Percentiles rank a stretch among this genome's conserved stretches.
These are phyloP conservation scores for Drosophila guanche DNA, from an alignment of 1,140 invertebrate genomes.

Conservation along the genomic window DNA sequence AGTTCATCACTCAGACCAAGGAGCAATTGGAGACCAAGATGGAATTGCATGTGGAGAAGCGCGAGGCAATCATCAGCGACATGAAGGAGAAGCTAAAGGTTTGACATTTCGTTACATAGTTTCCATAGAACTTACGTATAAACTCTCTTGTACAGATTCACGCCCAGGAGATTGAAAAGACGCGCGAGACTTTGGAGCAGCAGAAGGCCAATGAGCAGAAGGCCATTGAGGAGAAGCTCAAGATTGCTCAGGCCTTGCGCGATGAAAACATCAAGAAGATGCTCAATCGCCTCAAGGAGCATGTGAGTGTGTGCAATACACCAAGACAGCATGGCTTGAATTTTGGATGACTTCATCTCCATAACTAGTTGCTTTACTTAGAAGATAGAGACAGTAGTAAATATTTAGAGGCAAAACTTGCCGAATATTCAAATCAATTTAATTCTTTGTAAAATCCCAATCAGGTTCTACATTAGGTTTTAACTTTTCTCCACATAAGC, in stretches of 20 bases:
- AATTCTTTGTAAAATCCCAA: too few relatives aligned
- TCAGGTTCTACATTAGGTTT: too few relatives aligned
- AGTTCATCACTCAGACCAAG: constrained; percentile 92
- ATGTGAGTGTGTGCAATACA: constrained; percentile 86
- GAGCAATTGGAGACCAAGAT: constrained; percentile 95
- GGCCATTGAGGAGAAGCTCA: constrained; percentile 93
- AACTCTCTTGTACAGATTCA: constrained; percentile 84
- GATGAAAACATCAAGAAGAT: constrained; percentile 95
- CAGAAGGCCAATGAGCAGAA: constrained; percentile 92
- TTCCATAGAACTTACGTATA: too few relatives aligned
- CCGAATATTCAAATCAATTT: too few relatives aligned
- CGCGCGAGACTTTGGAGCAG: constrained; percentile 90
- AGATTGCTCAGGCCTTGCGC: constrained; percentile 91
- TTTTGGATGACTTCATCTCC: background rate
- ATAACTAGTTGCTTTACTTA: too few relatives aligned
- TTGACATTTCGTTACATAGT: constrained; percentile 73
- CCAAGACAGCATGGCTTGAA: constrained; percentile 5
- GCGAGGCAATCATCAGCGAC: constrained; percentile 94
- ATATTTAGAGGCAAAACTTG: too few relatives aligned
- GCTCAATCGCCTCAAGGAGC: constrained; percentile 93
- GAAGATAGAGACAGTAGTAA: too few relatives aligned
- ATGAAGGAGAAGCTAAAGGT: constrained; percentile 94
- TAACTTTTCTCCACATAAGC: too few relatives aligned
- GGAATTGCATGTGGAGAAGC: constrained; percentile 93
- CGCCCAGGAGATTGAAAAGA: constrained; percentile 93